Evolutionary conservation across 2,113 vertebrate species (phyloP).

Genomic region (Osmerus mordax): DNA sequence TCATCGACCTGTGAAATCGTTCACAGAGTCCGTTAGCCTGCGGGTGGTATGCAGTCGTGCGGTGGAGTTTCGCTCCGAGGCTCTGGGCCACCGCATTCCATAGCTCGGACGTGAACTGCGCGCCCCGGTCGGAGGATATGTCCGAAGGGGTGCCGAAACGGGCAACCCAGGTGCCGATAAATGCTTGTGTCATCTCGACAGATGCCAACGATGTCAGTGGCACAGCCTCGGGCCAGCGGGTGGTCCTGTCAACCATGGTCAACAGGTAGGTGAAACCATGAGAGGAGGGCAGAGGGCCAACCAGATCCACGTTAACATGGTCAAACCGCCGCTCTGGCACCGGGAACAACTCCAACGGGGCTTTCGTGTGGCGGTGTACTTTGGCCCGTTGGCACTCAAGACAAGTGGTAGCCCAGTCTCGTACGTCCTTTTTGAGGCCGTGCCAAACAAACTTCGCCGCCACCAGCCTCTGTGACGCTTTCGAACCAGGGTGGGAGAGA

Average conservation of each 20-base stretch:
- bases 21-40: background rate
- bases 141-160: constrained; percentile 4
- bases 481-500: background rate
- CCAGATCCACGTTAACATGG: background rate
- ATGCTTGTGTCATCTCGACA: too few relatives aligned
- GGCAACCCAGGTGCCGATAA: background rate
- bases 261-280: background rate
- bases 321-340: background rate
- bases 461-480: background rate
- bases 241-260: too few relatives aligned
- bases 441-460: constrained; percentile 6
- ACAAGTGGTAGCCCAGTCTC: background rate
- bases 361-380: background rate
- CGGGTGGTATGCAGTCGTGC: constrained; percentile 12
- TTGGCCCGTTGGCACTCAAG: background rate
- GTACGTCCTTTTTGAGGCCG: background rate
- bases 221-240: too few relatives aligned
- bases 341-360: background rate
- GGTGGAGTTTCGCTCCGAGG: constrained; percentile 3
- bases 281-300: background rate
- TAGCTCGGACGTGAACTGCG: constrained; percentile 5
- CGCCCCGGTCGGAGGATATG: constrained; percentile 1
- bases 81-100: background rate
- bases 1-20: background rate
- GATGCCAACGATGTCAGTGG: too few relatives aligned